Conservation (phyloP, 2,888 invertebrate genomes). For the Lutraria lutraria region DNA sequence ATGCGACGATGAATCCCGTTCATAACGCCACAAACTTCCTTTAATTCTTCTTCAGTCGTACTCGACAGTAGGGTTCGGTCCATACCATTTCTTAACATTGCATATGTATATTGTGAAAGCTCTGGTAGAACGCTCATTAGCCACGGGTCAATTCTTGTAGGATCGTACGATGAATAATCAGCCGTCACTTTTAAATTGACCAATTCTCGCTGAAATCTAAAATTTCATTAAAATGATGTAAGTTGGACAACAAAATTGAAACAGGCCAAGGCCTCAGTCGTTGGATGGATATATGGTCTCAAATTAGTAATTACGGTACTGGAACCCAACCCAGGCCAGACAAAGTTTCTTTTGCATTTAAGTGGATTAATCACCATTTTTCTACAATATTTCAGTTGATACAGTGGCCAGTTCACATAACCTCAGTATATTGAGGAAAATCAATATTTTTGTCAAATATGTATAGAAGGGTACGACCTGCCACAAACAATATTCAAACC, state of each 20-base stretch:
- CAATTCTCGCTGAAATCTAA: constrained; percentile 95
- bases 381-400: too few relatives aligned
- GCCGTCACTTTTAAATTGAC: constrained; percentile 97
- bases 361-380: too few relatives aligned
- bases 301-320: not conserved
- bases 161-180: constrained; percentile 97
- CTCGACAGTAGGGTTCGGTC: constrained; percentile 94
- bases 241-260: not conserved
- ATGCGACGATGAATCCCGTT: constrained; percentile 98
- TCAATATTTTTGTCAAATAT: too few relatives aligned
- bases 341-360: too few relatives aligned
- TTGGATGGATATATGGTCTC: not conserved
- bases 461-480: too few relatives aligned
- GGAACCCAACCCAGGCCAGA: too few relatives aligned
- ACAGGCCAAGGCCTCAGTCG: not conserved
- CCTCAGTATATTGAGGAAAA: too few relatives aligned
- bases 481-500: too few relatives aligned
- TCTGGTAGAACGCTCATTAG: constrained; percentile 94
- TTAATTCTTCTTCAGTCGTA: constrained; percentile 96
- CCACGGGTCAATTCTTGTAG: constrained; percentile 91
- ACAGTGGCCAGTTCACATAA: too few relatives aligned
- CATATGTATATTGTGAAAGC: constrained; percentile 98
- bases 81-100: constrained; percentile 97
- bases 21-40: constrained; percentile 95
- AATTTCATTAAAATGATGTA: not conserved